Conservation (phyloP, 2,113 vertebrate species). For the Australoheros scitulus region DNA sequence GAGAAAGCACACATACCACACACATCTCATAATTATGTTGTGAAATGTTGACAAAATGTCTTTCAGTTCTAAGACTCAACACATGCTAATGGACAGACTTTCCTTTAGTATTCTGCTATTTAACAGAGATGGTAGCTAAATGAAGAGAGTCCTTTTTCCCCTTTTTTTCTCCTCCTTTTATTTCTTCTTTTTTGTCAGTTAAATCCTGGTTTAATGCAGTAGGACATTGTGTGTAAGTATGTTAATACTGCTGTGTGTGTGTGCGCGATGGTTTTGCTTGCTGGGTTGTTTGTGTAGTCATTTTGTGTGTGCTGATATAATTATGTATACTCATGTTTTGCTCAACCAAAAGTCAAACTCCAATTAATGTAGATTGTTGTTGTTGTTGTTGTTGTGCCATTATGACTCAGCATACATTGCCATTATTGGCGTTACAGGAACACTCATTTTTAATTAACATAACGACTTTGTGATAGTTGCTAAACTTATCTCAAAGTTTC, state of each 20-base stretch:
- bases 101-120: neutral
- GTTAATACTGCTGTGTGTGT: neutral
- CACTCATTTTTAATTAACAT: constrained; percentile 1
- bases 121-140: neutral
- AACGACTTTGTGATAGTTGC: constrained; percentile 17
- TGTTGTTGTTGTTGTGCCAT: constrained; percentile 3
- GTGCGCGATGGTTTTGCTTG: neutral
- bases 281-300: neutral
- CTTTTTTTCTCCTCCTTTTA: too few relatives aligned
- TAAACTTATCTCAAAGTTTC: constrained; percentile 43
- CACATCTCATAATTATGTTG: neutral
- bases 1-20: neutral
- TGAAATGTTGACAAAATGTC: neutral
- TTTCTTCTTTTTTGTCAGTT: too few relatives aligned
- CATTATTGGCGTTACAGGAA: constrained; percentile 11
- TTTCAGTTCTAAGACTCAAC: neutral
- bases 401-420: neutral
- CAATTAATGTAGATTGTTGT: neutral
- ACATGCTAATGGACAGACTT: neutral
- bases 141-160: neutral
- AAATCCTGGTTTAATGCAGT: neutral
- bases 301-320: neutral
- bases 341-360: neutral
- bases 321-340: neutral
- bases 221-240: neutral